Evolutionary conservation across 2,888 invertebrate genomes (phyloP).

Genomic region (Tanytarsus gracilentus): DNA sequence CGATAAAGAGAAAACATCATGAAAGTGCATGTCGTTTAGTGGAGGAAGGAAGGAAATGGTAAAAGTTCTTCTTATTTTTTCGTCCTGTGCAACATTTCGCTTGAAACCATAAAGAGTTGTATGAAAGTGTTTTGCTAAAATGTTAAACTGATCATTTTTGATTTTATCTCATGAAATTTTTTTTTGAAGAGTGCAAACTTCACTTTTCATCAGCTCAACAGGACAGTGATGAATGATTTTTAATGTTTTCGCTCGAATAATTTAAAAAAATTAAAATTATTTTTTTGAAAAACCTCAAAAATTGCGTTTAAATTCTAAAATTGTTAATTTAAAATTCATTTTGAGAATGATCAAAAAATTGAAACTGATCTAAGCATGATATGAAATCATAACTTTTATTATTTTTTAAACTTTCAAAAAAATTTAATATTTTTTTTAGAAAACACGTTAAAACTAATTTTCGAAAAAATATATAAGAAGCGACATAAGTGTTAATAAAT

Average conservation of each 20-base stretch:
- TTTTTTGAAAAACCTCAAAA: background rate
- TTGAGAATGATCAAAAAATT: background rate
- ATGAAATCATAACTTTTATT: background rate
- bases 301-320: background rate
- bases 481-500: conserved; percentile 12
- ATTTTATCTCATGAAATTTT: background rate
- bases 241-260: no score
- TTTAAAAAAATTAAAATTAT: no score
- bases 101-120: no score
- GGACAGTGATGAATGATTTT: no score
- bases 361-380: background rate
- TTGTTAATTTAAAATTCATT: background rate
- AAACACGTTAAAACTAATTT: no score
- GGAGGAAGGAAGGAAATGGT: background rate
- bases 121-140: background rate
- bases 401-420: background rate
- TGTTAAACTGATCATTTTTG: background rate
- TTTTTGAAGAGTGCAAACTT: no score
- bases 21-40: background rate
- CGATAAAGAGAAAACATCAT: background rate
- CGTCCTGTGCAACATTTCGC: background rate
- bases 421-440: background rate
- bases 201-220: no score
- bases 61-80: background rate
- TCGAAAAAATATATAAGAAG: background rate